Percentiles rank a stretch among this genome's conserved stretches.
phyloP scores from a whole-genome alignment of 2,797 vertebrate species.

The Scolopax bukidnonensis region DNA sequence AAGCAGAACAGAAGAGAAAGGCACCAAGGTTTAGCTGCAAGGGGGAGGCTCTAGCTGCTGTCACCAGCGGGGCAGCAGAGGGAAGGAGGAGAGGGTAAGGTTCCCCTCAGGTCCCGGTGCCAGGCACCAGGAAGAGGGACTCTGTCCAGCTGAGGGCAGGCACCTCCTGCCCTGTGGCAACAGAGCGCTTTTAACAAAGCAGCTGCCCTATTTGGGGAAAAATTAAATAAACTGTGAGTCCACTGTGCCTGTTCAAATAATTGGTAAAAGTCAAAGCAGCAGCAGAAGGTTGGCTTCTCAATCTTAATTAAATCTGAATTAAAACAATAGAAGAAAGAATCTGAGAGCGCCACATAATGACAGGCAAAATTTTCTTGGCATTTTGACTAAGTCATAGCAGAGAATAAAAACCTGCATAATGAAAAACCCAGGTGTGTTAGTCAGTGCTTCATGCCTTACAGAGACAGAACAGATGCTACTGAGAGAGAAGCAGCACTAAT shows the following conservation, averaged over 20 bases:
- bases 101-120: not conserved
- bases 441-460: not conserved
- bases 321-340: not conserved
- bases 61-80: not conserved
- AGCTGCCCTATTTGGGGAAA: not conserved
- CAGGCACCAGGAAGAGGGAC: not conserved
- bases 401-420: not conserved
- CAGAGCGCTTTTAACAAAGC: not conserved
- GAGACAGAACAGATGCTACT: not conserved
- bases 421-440: not conserved
- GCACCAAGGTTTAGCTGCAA: not conserved
- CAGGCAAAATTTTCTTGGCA: not conserved
- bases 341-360: not conserved
- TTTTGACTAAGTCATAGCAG: not conserved
- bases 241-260: not conserved
- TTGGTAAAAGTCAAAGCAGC: not conserved
- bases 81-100: not conserved
- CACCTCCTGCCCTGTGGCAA: not conserved
- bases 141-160: not conserved
- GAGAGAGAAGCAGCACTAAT: not conserved
- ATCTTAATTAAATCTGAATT: rapidly evolving
- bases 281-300: not conserved
- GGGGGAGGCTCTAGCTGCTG: not conserved
- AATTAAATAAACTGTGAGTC: not conserved
- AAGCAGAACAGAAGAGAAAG: constrained; percentile 24